Evolutionary conservation across 2,888 invertebrate species (phyloP).

Genomic region (Labia minor): DNA sequence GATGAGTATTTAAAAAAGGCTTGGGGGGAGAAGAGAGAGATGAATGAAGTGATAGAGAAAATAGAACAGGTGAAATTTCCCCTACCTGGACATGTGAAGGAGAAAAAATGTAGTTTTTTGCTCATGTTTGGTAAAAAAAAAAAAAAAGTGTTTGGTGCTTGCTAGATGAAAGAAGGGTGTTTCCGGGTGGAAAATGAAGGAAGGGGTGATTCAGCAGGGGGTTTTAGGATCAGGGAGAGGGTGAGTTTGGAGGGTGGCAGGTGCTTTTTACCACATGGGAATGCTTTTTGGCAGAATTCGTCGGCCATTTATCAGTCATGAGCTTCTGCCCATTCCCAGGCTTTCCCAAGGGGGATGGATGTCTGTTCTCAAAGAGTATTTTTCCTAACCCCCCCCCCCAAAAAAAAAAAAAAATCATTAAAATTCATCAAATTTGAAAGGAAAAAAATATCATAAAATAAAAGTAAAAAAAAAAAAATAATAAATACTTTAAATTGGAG

Average conservation of each 20-base stretch:
- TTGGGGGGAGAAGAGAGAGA: no score
- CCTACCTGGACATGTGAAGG: neutral
- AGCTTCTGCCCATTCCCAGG: slow-evolving; percentile 13
- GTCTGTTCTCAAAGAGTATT: no score
- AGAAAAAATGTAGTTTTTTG: neutral
- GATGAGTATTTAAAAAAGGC: no score
- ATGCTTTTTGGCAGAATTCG: slow-evolving; percentile 13
- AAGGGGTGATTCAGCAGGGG: neutral
- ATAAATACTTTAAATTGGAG: no score
- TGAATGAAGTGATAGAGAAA: neutral
- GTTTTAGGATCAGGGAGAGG: no score
- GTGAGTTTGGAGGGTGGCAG: no score
- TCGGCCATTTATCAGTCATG: slow-evolving; percentile 13
- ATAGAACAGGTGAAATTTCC: neutral
- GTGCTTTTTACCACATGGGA: neutral
- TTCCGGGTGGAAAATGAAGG: neutral
- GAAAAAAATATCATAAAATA: no score
- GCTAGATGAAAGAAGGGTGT: neutral
- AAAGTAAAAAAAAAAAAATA: no score
- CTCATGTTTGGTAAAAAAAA: neutral
- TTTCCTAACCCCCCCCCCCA: no score
- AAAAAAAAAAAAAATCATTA: no score
- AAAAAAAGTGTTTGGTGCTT: neutral
- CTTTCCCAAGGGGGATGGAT: no score
- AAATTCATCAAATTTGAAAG: no score